Evolutionary conservation across 2,113 vertebrate species (phyloP).

Genomic region (Bolborhynchus lineola): DNA sequence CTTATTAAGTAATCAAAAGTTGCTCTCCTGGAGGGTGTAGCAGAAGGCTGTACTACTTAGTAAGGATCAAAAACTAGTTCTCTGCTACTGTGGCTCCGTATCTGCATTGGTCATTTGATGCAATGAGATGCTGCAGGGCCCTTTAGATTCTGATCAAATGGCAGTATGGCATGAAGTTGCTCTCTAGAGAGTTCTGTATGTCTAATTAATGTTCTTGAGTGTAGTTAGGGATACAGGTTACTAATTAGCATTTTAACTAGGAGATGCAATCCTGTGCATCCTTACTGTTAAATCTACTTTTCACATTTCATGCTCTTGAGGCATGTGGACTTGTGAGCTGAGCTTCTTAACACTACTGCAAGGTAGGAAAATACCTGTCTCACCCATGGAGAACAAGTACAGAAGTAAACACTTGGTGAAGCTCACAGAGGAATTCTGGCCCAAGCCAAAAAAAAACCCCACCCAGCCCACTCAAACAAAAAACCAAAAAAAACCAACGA

Average conservation of each 20-base stretch:
- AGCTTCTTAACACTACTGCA: background rate
- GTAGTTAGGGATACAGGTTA: constrained; percentile 54
- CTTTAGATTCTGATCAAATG: constrained; percentile 41
- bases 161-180: constrained; percentile 32
- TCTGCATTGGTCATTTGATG: constrained; percentile 11
- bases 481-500: no score
- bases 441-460: background rate
- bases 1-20: background rate
- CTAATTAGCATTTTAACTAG: constrained; percentile 57
- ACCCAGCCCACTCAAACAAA: background rate
- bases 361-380: background rate
- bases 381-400: background rate
- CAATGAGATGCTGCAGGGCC: constrained; percentile 5
- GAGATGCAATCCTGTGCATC: constrained; percentile 21
- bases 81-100: background rate
- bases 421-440: background rate
- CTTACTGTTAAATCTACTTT: constrained; percentile 19
- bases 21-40: background rate
- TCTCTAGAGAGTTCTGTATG: constrained; percentile 33
- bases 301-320: background rate
- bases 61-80: background rate
- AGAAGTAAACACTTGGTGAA: background rate
- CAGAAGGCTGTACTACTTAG: background rate
- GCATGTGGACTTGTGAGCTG: background rate
- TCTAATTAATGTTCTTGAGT: constrained; percentile 46